These are phyloP conservation scores for Cephalopholis sonnerati DNA, from an alignment of 2,113 vertebrate species.

Conservation along the genomic window DNA sequence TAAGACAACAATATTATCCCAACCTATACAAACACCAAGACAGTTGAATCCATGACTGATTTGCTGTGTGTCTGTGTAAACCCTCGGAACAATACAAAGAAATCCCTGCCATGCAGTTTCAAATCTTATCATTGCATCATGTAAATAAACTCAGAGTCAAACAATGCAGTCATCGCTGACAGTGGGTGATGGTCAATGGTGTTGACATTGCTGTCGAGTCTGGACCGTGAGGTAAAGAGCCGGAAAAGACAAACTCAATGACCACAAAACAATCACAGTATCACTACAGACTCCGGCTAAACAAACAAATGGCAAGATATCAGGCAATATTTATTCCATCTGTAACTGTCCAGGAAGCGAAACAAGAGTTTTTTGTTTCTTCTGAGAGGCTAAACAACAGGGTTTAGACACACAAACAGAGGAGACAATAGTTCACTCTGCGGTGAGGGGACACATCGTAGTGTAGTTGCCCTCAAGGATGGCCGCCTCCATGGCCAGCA, in stretches of 20 bases:
- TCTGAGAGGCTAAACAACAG: slow-evolving; percentile 41
- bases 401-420: slow-evolving; percentile 67
- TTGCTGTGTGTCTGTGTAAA: slow-evolving; percentile 50
- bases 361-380: slow-evolving; percentile 52
- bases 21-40: slow-evolving; percentile 25
- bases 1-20: slow-evolving; percentile 55
- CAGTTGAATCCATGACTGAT: slow-evolving; percentile 22
- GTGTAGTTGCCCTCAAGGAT: slow-evolving; percentile 58
- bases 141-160: slow-evolving; percentile 65
- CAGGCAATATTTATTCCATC: slow-evolving; percentile 71
- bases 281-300: slow-evolving; percentile 40
- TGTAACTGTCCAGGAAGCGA: slow-evolving; percentile 63
- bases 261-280: slow-evolving; percentile 54
- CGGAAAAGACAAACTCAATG: slow-evolving; percentile 34
- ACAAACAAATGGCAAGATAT: slow-evolving; percentile 65
- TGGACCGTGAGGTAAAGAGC: slow-evolving; percentile 29
- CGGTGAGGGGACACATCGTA: slow-evolving; percentile 39
- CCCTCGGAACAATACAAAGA: slow-evolving; percentile 66
- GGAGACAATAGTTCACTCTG: slow-evolving; percentile 67
- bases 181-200: slow-evolving; percentile 45
- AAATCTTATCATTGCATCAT: slow-evolving; percentile 64
- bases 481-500: slow-evolving; percentile 57
- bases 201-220: slow-evolving; percentile 58
- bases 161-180: slow-evolving; percentile 65
- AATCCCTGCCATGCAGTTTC: slow-evolving; percentile 19